A percentile compares a stretch with the other conserved stretches of the same genome.
Evolutionary conservation across 2,113 vertebrate species (phyloP).

Genomic region (Bos indicus): DNA sequence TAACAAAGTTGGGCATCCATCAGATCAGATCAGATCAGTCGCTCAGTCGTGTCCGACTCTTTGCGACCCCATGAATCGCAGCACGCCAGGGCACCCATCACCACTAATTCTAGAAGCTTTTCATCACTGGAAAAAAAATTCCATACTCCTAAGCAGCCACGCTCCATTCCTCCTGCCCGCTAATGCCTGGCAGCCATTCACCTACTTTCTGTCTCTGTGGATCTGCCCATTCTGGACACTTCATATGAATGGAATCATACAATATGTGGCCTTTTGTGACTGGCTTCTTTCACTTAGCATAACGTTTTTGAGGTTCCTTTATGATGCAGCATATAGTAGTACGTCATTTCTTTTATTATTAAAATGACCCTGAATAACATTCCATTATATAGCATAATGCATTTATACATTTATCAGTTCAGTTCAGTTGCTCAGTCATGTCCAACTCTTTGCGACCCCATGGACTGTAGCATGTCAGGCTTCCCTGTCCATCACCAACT

Average conservation of each 20-base stretch:
- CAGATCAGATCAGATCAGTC: too few relatives aligned
- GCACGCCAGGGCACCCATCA: background rate
- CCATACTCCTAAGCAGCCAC: background rate
- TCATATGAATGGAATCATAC: background rate
- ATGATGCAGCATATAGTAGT: background rate
- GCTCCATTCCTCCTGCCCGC: background rate
- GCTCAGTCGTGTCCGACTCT: too few relatives aligned
- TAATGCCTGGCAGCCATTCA: background rate
- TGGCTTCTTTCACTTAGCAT: background rate
- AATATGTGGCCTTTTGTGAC: background rate
- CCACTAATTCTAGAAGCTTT: background rate
- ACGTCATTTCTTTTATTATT: background rate
- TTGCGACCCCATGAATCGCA: too few relatives aligned
- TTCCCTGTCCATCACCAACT: background rate
- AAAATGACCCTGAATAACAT: background rate
- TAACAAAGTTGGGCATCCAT: background rate
- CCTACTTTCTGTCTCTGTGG: background rate
- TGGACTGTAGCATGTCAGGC: background rate
- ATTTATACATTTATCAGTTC: background rate
- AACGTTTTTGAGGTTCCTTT: background rate
- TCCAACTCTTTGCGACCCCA: background rate
- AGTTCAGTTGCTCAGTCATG: background rate
- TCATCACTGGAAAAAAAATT: background rate
- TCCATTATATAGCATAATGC: background rate
- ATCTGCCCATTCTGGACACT: background rate